Evolutionary conservation across 2,888 invertebrate genomes (phyloP).

Genomic region (Chrysotoxum bicinctum): DNA sequence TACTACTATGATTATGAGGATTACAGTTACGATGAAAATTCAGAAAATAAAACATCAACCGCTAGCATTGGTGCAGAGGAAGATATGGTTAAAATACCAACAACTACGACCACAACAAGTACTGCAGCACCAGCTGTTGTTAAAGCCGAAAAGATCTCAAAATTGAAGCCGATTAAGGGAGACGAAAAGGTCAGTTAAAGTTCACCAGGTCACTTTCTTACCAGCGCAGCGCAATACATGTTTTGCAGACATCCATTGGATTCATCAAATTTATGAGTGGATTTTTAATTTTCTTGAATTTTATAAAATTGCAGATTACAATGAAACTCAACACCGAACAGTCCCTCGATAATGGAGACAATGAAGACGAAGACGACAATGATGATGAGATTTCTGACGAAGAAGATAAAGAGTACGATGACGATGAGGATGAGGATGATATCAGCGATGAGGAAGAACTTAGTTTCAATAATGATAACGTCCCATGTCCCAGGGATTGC

Average conservation of each 20-base stretch:
- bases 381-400: slow-evolving; percentile 76
- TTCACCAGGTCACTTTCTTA: not conserved
- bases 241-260: too few species aligned
- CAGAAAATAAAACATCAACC: slow-evolving; percentile 74
- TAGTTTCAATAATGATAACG: slow-evolving; percentile 77
- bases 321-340: slow-evolving; percentile 54
- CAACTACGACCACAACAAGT: slow-evolving; percentile 49
- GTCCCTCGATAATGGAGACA: slow-evolving; percentile 72
- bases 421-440: slow-evolving; percentile 77
- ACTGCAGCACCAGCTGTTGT: slow-evolving; percentile 66
- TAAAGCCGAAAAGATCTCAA: slow-evolving; percentile 73
- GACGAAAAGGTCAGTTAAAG: slow-evolving; percentile 74
- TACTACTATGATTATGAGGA: slow-evolving; percentile 77
- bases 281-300: not conserved
- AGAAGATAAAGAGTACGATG: slow-evolving; percentile 76
- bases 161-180: slow-evolving; percentile 76
- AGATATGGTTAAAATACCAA: slow-evolving; percentile 27
- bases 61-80: slow-evolving; percentile 73
- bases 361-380: slow-evolving; percentile 75
- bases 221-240: too few species aligned
- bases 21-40: slow-evolving; percentile 75
- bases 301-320: slow-evolving; percentile 46
- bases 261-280: too few species aligned
- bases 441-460: slow-evolving; percentile 78
- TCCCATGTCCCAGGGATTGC: slow-evolving; percentile 86